Conservation (phyloP, 2,888 invertebrate species). For the Calliopum simillimum region DNA sequence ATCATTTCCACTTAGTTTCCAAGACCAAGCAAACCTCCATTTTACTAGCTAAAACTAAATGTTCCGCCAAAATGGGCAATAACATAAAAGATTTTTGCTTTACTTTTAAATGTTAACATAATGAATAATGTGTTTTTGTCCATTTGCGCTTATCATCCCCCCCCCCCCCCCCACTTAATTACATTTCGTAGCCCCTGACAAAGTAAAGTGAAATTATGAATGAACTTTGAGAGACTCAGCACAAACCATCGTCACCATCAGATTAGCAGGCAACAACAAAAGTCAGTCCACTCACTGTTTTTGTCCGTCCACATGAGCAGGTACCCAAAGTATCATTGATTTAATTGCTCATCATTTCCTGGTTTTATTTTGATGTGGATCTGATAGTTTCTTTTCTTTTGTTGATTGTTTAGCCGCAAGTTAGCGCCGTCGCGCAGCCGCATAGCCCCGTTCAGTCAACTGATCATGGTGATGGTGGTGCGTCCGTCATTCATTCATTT, state of each 20-base stretch:
- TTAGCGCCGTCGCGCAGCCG: conserved; percentile 48
- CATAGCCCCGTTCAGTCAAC: conserved; percentile 22
- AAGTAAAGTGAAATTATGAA: conserved; percentile 41
- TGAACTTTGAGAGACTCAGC: conserved; percentile 32
- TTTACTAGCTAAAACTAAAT: too few species aligned
- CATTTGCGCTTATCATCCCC: background rate
- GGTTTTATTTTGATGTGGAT: conserved; percentile 57
- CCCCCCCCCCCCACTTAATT: conserved; percentile 23
- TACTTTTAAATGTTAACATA: too few species aligned
- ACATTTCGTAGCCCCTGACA: conserved; percentile 4
- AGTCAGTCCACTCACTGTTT: background rate
- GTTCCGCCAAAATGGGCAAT: too few species aligned
- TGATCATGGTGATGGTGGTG: too few species aligned
- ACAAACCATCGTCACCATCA: background rate
- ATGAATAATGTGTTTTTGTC: background rate
- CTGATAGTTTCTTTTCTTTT: conserved; percentile 14
- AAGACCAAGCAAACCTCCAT: too few species aligned
- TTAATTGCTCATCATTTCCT: conserved; percentile 68
- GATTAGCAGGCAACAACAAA: too few species aligned
- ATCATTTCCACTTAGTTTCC: too few species aligned
- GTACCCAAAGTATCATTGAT: conserved; percentile 54
- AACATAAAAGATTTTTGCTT: too few species aligned
- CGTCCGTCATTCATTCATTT: conserved; percentile 28
- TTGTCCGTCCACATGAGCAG: conserved; percentile 8
- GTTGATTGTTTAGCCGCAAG: conserved; percentile 45